Base-by-base conservation (phyloP, 2,797 vertebrate genomes). In the Rhabdomys pumilio region DNA sequence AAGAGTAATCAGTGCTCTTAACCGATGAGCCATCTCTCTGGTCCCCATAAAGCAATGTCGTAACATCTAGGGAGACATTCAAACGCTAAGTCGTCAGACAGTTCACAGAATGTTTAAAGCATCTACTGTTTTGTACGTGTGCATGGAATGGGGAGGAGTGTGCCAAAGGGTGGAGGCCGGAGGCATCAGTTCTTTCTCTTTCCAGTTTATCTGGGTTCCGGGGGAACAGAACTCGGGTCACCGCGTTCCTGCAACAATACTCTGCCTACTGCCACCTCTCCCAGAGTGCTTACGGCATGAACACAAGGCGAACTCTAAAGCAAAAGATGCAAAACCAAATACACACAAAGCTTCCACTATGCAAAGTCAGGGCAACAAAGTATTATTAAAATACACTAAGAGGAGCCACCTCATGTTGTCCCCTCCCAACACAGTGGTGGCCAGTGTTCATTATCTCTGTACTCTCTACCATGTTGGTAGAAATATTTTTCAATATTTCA, bases 371-470 rank as follows among this genome's bases (percentile, higher is more conserved):
- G n/a, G 41, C 26, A 65, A 44, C 26, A 31, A 14, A 86, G 47
- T 61, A 20, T 65, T 84, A 90, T 7, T 81, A 26, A 65, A 79
- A 86, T 41, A 89, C 3, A 26, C 57, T 12, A 31, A 72, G 55
- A 47, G 55, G 26, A 34, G 41, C 3, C 15, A 6, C 44, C 29
- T 10, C 15, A 44, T 31, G 86, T 88, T 61, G 47, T 75, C 50
- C 44, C 0, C 53, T 41, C 73, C 79, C 31, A 41, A 92, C 12
- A 19, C n/a, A 77, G 50, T 75, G 12, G 41, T 53, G 84, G 20
- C 73, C 67, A 10, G 59, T 89, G 93, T 93, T 96, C 50, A 92
- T 59, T 87, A 82, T 82, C 87, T 92, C 91, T 44, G 55, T 20
- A 29, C 4, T 87, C 50, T 44, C 44, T n/a, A 69, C 34, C 29